Base-by-base conservation (phyloP, 2,797 vertebrate species). In the Aphelocoma californica region DNA sequence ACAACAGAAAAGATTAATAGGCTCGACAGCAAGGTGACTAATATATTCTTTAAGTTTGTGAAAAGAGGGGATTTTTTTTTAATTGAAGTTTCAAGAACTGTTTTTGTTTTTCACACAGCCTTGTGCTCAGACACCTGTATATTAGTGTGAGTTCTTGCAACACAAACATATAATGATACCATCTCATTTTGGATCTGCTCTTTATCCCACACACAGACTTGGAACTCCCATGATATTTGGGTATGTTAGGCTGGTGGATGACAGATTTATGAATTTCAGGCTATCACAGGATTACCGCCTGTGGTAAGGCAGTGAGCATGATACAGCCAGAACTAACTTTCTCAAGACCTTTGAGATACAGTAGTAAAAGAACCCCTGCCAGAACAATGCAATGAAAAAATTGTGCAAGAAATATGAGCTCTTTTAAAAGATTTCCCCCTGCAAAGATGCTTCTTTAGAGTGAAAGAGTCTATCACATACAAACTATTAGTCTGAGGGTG, bases 221-320 rank as follows among this genome's bases (percentile, higher is more conserved):
- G n/a, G 82, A 88, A 13, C 44, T 88, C 72, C 79, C 72, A n/a
- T 40, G 61, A 40, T 47, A 26, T 4, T 61, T 23, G 34, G 29
- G 8, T 56, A n/a, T 5, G 24, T 47, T 64, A 64, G 32, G 28
- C 32, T 47, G 38, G 40, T 69, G 50, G 50, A n/a, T 74, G 85
- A 91, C 51, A 51, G 36, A 50, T 85, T 95, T 71, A 84, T 80
- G 84, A 67, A 82, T 94, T 77, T 91, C 67, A 82, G 40, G 36
- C 36, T 80, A 20, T 64, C 69, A 82, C 56, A 64, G 18, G 50
- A 87, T 62, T 85, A 71, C 64, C 2, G 7, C 50, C 38, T 64
- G 15, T 58, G 53, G 74, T 67, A 91, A 80, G 40, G 31, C 58
- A 47, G 21, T 71, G 21, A 78, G 86, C 2, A 5, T 16, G 44